Percentiles rank a stretch among this genome's conserved stretches.
These are phyloP conservation scores for Lucilia cuprina DNA, from an alignment of 1,140 invertebrate genomes.

Conservation along the genomic window DNA sequence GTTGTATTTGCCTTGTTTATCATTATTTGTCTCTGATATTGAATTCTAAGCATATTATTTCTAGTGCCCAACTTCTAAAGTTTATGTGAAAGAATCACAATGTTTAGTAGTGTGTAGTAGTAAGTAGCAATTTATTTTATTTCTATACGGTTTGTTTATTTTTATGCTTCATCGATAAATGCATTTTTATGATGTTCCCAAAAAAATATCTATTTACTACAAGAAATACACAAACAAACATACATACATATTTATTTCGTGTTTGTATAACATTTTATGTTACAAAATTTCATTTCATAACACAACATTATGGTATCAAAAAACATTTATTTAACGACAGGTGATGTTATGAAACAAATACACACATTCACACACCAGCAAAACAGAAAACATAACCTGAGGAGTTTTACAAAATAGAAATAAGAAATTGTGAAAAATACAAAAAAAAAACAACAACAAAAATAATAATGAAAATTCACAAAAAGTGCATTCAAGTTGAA, in stretches of 20 bases:
- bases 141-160: constrained; percentile 31
- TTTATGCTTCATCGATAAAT: constrained; percentile 33
- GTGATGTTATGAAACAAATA: constrained; percentile 27
- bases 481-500: constrained; percentile 33
- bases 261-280: constrained; percentile 24
- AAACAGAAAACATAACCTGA: background rate
- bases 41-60: too few relatives aligned
- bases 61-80: too few relatives aligned
- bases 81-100: background rate
- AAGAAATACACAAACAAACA: background rate
- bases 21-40: background rate
- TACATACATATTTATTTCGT: background rate
- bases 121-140: constrained; percentile 20
- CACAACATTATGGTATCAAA: constrained; percentile 31
- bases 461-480: background rate
- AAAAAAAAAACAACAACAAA: background rate
- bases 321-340: constrained; percentile 32
- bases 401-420: background rate
- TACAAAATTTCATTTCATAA: constrained; percentile 23
- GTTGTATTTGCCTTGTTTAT: background rate
- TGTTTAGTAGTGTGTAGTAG: too few relatives aligned
- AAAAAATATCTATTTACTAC: background rate
- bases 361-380: background rate
- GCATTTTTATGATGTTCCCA: constrained; percentile 31
- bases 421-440: background rate